Evolutionary conservation across 1,140 invertebrate species (phyloP).

Genomic region (Ceratina calcarata): DNA sequence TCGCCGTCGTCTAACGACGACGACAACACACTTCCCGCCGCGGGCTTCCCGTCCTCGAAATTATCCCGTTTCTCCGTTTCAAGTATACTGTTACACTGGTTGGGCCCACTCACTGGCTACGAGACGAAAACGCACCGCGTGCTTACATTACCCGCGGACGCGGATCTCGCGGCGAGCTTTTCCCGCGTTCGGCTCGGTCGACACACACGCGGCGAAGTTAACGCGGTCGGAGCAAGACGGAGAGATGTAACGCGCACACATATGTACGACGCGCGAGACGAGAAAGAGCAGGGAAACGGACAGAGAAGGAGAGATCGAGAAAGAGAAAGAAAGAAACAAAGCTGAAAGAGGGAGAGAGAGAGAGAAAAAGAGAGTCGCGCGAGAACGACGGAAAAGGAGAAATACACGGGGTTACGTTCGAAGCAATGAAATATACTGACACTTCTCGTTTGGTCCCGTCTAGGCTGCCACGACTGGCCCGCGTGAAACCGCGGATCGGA

Average conservation of each 20-base stretch:
- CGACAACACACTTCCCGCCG: slow-evolving; percentile 9
- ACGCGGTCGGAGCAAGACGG: slow-evolving; percentile 30
- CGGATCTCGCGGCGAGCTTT: slow-evolving; percentile 45
- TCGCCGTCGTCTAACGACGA: slow-evolving; percentile 38
- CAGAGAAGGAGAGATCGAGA: neutral
- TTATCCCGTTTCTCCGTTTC: neutral
- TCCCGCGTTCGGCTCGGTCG: slow-evolving; percentile 54
- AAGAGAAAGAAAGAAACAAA: neutral
- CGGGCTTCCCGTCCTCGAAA: slow-evolving; percentile 28
- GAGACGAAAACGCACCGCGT: slow-evolving; percentile 29
- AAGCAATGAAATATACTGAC: slow-evolving; percentile 34
- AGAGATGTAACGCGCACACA: slow-evolving; percentile 9
- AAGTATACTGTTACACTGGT: slow-evolving; percentile 10
- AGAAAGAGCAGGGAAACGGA: neutral
- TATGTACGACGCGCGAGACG: slow-evolving; percentile 4
- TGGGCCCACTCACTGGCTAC: slow-evolving; percentile 45
- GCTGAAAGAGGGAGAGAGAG: neutral
- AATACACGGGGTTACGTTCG: slow-evolving; percentile 20
- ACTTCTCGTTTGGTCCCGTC: slow-evolving; percentile 27
- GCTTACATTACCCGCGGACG: slow-evolving; percentile 42
- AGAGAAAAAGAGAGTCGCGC: neutral
- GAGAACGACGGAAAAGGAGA: slow-evolving; percentile 22
- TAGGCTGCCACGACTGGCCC: slow-evolving; percentile 30
- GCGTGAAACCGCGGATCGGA: slow-evolving; percentile 21
- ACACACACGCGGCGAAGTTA: slow-evolving; percentile 44